Conservation (phyloP, 2,113 vertebrate species). For the Martes martes region DNA sequence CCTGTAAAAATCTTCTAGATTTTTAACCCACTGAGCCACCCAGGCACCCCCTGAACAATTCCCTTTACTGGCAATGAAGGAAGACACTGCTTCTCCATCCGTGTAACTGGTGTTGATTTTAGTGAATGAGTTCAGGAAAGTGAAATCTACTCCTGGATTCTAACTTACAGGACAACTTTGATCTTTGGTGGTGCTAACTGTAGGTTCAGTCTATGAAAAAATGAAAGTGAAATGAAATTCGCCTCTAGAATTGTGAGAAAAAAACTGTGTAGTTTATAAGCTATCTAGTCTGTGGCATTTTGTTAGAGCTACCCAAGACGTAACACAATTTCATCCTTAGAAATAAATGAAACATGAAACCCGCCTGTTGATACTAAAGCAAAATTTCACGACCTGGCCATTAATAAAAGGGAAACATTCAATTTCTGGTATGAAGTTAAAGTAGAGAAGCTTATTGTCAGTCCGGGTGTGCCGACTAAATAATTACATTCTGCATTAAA, state of each 20-base stretch:
- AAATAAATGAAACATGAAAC: neutral
- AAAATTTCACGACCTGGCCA: neutral
- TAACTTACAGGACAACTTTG: neutral
- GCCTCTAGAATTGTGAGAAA: neutral
- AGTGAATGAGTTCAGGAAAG: neutral
- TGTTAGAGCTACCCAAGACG: neutral
- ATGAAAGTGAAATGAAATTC: neutral
- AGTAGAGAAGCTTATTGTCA: neutral
- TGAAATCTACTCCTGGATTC: neutral
- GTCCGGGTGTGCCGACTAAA: neutral
- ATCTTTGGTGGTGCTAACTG: neutral
- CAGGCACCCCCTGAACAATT: neutral
- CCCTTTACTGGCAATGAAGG: neutral
- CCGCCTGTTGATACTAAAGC: neutral
- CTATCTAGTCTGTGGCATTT: neutral
- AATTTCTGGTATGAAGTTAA: neutral
- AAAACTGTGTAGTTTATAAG: neutral
- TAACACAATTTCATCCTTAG: neutral
- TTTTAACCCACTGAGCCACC: too few species aligned
- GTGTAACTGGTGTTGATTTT: neutral
- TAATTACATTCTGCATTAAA: neutral
- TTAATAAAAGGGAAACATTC: neutral
- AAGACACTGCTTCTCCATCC: neutral
- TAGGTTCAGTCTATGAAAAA: neutral
- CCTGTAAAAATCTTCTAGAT: too few species aligned